Percentiles rank a stretch among this genome's conserved stretches.
phyloP scores from a whole-genome alignment of 2,888 invertebrate species.

The Ormyrus labotus region DNA sequence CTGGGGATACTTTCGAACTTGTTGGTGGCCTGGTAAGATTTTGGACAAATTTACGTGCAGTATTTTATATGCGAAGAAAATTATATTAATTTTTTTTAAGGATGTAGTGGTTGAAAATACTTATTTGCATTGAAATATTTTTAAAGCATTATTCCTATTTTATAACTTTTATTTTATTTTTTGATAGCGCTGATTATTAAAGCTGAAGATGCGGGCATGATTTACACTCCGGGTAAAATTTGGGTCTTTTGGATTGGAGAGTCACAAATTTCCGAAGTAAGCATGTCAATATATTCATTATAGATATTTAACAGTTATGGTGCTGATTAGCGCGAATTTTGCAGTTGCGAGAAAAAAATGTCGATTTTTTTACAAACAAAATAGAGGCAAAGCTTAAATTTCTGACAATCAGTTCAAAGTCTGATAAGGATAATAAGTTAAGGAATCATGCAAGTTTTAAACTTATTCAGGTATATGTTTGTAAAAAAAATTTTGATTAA shows the following conservation, averaged over 20 bases:
- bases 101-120: neutral
- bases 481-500: neutral
- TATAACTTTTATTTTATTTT: neutral
- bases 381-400: slow-evolving; percentile 60
- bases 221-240: slow-evolving; percentile 60
- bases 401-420: slow-evolving; percentile 28
- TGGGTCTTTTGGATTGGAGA: slow-evolving; percentile 71
- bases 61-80: neutral
- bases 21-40: slow-evolving; percentile 71
- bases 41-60: too few relatives aligned
- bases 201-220: slow-evolving; percentile 68
- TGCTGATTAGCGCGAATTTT: slow-evolving; percentile 9
- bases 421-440: slow-evolving; percentile 30
- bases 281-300: neutral
- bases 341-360: slow-evolving; percentile 64
- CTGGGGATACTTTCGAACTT: slow-evolving; percentile 67
- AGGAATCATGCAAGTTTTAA: slow-evolving; percentile 45
- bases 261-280: slow-evolving; percentile 63
- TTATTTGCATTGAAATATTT: neutral
- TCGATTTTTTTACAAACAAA: slow-evolving; percentile 64
- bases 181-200: slow-evolving; percentile 64
- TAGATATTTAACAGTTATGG: neutral
- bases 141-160: neutral
- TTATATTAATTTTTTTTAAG: neutral
- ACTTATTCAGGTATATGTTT: slow-evolving; percentile 48